Percentiles rank a stretch among this genome's conserved stretches.
These are phyloP conservation scores for Scleropages formosus DNA, from an alignment of 2,797 vertebrate genomes.

Conservation along the genomic window DNA sequence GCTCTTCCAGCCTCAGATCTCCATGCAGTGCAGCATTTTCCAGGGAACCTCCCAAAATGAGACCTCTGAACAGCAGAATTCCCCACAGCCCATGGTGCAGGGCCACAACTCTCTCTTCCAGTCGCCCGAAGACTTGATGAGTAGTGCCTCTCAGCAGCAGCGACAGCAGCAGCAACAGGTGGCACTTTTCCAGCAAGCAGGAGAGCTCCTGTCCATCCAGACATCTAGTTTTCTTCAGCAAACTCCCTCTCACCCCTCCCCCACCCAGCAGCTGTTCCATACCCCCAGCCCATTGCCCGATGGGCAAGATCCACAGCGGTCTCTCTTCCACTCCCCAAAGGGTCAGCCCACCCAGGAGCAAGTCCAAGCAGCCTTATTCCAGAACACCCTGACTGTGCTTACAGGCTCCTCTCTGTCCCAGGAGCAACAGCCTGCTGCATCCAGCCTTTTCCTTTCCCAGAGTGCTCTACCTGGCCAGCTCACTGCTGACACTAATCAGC, in stretches of 20 bases:
- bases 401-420: slow-evolving; percentile 76
- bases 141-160: slow-evolving; percentile 69
- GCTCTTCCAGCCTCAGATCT: slow-evolving; percentile 82
- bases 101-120: slow-evolving; percentile 79
- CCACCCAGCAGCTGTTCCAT: slow-evolving; percentile 85
- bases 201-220: slow-evolving; percentile 87
- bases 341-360: slow-evolving; percentile 82
- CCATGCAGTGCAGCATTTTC: slow-evolving; percentile 89
- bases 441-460: slow-evolving; percentile 84
- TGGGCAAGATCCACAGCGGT: slow-evolving; percentile 77
- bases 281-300: slow-evolving; percentile 80
- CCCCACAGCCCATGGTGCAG: slow-evolving; percentile 74
- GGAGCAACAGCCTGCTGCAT: slow-evolving; percentile 76
- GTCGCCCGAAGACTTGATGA: slow-evolving; percentile 70
- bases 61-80: slow-evolving; percentile 74
- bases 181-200: slow-evolving; percentile 81
- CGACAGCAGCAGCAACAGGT: slow-evolving; percentile 64
- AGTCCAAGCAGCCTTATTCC: slow-evolving; percentile 86
- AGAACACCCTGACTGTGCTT: slow-evolving; percentile 81
- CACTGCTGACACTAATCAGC: slow-evolving; percentile 77
- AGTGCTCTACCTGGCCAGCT: slow-evolving; percentile 75
- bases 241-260: slow-evolving; percentile 75
- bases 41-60: slow-evolving; percentile 72
- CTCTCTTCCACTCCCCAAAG: slow-evolving; percentile 83
- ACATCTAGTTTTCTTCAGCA: slow-evolving; percentile 85